Evolutionary conservation across 2,797 vertebrate genomes (phyloP).

Genomic region (Acomys russatus): DNA sequence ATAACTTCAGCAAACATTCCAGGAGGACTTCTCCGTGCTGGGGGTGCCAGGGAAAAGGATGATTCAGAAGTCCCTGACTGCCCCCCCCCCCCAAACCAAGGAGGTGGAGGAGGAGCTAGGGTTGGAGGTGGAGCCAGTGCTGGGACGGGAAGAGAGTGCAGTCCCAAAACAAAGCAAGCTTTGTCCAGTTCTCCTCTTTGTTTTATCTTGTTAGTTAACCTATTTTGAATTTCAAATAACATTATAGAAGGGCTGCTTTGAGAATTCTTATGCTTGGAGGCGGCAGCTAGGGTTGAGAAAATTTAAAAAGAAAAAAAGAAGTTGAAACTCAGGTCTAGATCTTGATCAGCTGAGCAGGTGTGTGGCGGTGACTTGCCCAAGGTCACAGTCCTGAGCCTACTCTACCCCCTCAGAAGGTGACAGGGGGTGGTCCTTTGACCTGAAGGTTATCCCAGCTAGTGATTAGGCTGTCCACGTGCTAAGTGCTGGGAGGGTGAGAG

Average conservation of each 20-base stretch:
- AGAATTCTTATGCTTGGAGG: conserved; percentile 65
- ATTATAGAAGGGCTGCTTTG: conserved; percentile 36
- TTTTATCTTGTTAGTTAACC: conserved; percentile 82
- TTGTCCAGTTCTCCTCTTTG: conserved; percentile 74
- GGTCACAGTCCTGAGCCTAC: conserved; percentile 26
- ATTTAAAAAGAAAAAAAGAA: background rate
- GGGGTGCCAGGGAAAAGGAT: conserved; percentile 78
- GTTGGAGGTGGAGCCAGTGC: conserved; percentile 64
- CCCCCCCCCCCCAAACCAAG: background rate
- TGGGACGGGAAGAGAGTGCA: conserved; percentile 74
- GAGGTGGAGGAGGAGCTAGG: conserved; percentile 65
- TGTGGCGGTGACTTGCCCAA: conserved; percentile 58
- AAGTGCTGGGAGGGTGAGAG: background rate
- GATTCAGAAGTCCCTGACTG: conserved; percentile 68
- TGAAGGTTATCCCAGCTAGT: background rate
- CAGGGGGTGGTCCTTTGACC: background rate
- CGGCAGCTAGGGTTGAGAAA: background rate
- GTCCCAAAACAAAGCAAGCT: conserved; percentile 76
- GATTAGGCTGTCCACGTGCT: background rate
- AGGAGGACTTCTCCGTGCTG: conserved; percentile 6
- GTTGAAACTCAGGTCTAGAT: background rate
- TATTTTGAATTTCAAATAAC: conserved; percentile 84
- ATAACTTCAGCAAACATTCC: conserved; percentile 78
- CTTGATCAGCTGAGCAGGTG: conserved; percentile 42
- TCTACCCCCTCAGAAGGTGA: background rate